Evolutionary conservation across 1,140 invertebrate species (phyloP).

Genomic region (Dendroctonus valens): DNA sequence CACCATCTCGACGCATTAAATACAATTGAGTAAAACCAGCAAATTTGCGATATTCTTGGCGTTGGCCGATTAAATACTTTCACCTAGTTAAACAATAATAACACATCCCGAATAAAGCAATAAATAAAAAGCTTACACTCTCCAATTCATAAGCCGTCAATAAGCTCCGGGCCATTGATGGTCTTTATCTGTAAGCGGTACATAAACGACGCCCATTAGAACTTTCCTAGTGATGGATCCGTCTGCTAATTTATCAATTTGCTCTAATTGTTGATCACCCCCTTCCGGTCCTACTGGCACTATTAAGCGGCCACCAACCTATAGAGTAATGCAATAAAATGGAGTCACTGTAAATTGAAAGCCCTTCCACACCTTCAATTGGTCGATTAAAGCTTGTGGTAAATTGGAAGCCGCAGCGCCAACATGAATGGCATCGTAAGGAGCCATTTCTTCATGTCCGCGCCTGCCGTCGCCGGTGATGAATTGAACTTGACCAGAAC

Average conservation of each 20-base stretch:
- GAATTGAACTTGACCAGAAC: constrained; percentile 65
- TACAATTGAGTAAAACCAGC: no score
- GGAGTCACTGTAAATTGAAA: neutral
- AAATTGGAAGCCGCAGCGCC: constrained; percentile 83
- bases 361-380: constrained; percentile 54
- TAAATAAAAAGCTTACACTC: neutral
- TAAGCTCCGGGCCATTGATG: constrained; percentile 56
- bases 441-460: constrained; percentile 70
- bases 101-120: neutral
- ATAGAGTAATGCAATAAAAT: constrained; percentile 21
- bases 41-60: no score
- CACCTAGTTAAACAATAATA: neutral
- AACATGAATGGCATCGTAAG: constrained; percentile 92
- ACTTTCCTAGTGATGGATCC: constrained; percentile 75
- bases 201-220: constrained; percentile 96
- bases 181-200: constrained; percentile 90
- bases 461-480: constrained; percentile 83
- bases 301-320: constrained; percentile 82
- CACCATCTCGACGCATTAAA: no score
- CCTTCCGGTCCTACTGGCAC: constrained; percentile 86
- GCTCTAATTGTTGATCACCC: constrained; percentile 78
- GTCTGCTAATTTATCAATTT: constrained; percentile 84
- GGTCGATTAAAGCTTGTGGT: constrained; percentile 65
- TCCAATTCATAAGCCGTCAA: constrained; percentile 33
- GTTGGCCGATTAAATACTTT: neutral